Conservation (phyloP, 2,888 invertebrate genomes). For the Cyclophora punctaria region DNA sequence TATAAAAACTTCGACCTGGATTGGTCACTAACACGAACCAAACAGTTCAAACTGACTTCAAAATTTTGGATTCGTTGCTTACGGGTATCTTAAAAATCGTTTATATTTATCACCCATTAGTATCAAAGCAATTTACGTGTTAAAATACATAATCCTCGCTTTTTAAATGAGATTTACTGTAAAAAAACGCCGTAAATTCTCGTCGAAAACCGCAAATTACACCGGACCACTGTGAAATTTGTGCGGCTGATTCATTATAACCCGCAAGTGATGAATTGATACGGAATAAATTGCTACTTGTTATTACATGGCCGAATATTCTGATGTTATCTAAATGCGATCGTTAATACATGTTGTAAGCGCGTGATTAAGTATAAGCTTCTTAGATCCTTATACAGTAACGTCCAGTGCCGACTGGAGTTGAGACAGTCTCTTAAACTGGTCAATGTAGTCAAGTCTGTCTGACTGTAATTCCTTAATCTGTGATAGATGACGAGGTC, state of each 20-base stretch:
- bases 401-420: too few relatives aligned
- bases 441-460: too few relatives aligned
- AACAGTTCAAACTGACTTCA: not conserved
- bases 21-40: too few relatives aligned
- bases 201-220: constrained; percentile 53
- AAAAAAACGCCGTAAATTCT: constrained; percentile 28
- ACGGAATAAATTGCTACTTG: constrained; percentile 30
- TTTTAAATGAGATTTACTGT: constrained; percentile 20
- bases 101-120: not conserved
- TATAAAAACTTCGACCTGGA: not conserved
- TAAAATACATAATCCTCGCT: not conserved
- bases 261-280: constrained; percentile 49
- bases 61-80: too few relatives aligned
- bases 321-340: too few relatives aligned
- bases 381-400: too few relatives aligned
- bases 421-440: too few relatives aligned
- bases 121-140: not conserved
- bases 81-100: too few relatives aligned
- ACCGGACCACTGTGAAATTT: constrained; percentile 47
- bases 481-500: too few relatives aligned
- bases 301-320: constrained; percentile 10
- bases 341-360: too few relatives aligned
- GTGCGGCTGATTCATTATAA: constrained; percentile 54
- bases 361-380: too few relatives aligned
- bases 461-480: too few relatives aligned